Percentiles rank a stretch among this genome's conserved stretches.
Evolutionary conservation across 23 tunicate species (phyloP).

Genomic region (Phallusia fumigata): DNA sequence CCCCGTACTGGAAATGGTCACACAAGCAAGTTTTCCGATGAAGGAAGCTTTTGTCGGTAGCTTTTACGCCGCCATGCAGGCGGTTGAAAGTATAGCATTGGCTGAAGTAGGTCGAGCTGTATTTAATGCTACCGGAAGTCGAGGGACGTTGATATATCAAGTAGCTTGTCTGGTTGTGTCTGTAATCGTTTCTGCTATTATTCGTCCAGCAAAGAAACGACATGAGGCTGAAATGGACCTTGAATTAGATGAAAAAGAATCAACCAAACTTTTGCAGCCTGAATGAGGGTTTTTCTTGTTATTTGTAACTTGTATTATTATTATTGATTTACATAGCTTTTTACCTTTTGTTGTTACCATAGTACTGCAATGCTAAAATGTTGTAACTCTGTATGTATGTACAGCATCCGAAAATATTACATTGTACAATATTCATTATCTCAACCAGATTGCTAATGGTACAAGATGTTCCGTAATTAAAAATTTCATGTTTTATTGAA

Average conservation of each 20-base stretch:
- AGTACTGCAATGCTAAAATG: too few relatives aligned
- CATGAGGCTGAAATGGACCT: neutral
- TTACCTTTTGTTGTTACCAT: too few relatives aligned
- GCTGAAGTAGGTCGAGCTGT: neutral
- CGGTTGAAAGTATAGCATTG: neutral
- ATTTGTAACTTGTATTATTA: too few relatives aligned
- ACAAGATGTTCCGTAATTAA: too few relatives aligned
- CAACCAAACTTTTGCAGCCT: too few relatives aligned
- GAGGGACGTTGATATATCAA: neutral
- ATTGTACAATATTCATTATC: too few relatives aligned
- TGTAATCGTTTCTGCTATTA: neutral
- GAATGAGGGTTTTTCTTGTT: too few relatives aligned
- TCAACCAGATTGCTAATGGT: too few relatives aligned
- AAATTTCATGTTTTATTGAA: too few relatives aligned
- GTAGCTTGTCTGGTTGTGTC: neutral
- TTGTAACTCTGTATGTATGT: too few relatives aligned
- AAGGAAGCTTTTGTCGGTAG: neutral
- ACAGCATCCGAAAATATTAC: too few relatives aligned
- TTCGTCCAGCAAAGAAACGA: neutral
- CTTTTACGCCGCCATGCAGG: neutral
- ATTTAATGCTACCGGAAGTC: neutral
- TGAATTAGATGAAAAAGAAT: neutral
- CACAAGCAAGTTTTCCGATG: neutral
- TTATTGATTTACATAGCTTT: too few relatives aligned
- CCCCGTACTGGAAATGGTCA: neutral